Evolutionary conservation across 2,797 vertebrate species (phyloP).

Genomic region (Kryptolebias ocellatus): DNA sequence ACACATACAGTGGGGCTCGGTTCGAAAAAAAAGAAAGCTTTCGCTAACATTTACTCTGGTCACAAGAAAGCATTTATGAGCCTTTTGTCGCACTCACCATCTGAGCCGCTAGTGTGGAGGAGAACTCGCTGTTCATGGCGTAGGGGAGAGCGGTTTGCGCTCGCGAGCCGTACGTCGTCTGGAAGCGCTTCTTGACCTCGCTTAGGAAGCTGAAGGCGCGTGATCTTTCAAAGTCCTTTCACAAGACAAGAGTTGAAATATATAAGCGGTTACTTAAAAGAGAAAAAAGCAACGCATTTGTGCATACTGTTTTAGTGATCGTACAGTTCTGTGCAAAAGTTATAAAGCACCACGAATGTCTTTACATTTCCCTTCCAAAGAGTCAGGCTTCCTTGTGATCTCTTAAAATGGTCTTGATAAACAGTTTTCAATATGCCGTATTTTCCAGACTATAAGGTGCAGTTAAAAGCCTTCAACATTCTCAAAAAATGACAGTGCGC

Average conservation of each 20-base stretch:
- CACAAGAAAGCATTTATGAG: too few relatives aligned
- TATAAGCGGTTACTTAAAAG: not conserved
- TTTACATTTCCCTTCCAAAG: not conserved
- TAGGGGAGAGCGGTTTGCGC: constrained; percentile 98
- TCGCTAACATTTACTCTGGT: not conserved
- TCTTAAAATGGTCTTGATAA: not conserved
- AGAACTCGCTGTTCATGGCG: constrained; percentile 99
- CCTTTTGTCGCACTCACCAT: constrained; percentile 88
- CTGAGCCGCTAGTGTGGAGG: constrained; percentile 92
- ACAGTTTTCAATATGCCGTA: too few relatives aligned
- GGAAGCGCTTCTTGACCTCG: constrained; percentile 96
- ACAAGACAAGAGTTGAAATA: not conserved
- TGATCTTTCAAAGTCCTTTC: constrained; percentile 95
- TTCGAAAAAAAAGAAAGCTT: too few relatives aligned
- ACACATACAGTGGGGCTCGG: too few relatives aligned
- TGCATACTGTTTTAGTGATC: not conserved
- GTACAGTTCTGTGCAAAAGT: not conserved
- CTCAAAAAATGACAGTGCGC: too few relatives aligned
- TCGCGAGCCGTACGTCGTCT: constrained; percentile 95
- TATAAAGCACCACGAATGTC: not conserved
- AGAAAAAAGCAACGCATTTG: not conserved
- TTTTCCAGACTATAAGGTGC: too few relatives aligned
- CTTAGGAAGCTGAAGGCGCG: constrained; percentile 95
- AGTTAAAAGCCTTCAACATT: too few relatives aligned
- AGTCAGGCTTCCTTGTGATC: not conserved